Conservation (phyloP, 1,140 invertebrate genomes). For the Magallana gigas region DNA sequence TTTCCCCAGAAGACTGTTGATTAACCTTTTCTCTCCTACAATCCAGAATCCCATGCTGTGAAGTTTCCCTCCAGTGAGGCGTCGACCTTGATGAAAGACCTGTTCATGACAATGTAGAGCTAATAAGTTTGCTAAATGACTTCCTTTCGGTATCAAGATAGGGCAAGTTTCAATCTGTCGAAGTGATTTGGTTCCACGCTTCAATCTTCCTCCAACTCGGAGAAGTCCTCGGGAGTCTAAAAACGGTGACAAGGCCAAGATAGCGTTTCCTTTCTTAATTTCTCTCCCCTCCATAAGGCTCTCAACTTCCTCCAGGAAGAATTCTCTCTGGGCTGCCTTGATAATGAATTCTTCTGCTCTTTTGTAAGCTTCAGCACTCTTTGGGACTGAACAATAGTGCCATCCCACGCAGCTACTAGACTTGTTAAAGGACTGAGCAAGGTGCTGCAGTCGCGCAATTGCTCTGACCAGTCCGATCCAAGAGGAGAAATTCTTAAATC, state of each 20-base stretch:
- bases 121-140: slow-evolving; percentile 55
- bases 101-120: slow-evolving; percentile 56
- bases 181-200: neutral
- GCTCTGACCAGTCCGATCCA: neutral
- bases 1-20: slow-evolving; percentile 47
- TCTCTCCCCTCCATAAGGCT: neutral
- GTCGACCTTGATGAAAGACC: slow-evolving; percentile 59
- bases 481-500: slow-evolving; percentile 29
- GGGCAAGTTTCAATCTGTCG: slow-evolving; percentile 44
- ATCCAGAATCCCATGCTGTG: slow-evolving; percentile 61
- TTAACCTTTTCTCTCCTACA: slow-evolving; percentile 46
- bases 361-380: neutral
- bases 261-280: neutral
- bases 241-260: slow-evolving; percentile 3
- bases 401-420: neutral
- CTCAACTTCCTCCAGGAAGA: slow-evolving; percentile 10
- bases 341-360: slow-evolving; percentile 42
- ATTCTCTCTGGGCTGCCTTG: slow-evolving; percentile 15
- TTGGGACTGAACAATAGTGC: neutral
- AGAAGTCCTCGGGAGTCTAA: slow-evolving; percentile 47
- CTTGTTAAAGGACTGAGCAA: slow-evolving; percentile 41
- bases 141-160: slow-evolving; percentile 54
- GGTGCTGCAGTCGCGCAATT: neutral
- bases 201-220: slow-evolving; percentile 59
- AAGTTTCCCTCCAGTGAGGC: slow-evolving; percentile 41